These are phyloP conservation scores for Parnassius glacialis DNA, from an alignment of 2,888 invertebrate species.

Conservation along the genomic window DNA sequence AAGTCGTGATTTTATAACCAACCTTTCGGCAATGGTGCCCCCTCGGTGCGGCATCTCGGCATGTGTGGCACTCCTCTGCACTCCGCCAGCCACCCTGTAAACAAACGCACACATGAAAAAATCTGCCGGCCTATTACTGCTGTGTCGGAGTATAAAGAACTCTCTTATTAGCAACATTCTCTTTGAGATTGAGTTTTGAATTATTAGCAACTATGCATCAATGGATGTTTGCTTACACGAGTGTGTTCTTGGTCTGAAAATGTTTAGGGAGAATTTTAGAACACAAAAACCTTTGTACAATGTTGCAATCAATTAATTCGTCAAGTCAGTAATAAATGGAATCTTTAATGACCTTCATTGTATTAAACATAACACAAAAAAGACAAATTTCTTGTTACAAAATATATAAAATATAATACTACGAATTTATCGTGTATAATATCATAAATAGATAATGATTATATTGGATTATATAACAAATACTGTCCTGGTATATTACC, in stretches of 20 bases:
- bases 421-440: too few relatives aligned
- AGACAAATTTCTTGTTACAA: too few relatives aligned
- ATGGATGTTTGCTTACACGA: background rate
- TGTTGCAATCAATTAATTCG: too few relatives aligned
- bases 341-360: too few relatives aligned
- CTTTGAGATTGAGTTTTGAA: constrained; percentile 5
- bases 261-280: too few relatives aligned
- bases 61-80: constrained; percentile 77
- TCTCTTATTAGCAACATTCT: constrained; percentile 1
- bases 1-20: constrained; percentile 25
- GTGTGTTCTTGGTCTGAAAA: background rate
- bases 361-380: too few relatives aligned
- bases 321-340: background rate
- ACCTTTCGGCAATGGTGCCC: constrained; percentile 82
- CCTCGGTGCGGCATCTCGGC: constrained; percentile 77
- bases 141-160: constrained; percentile 1
- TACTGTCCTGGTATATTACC: constrained; percentile 45
- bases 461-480: too few relatives aligned
- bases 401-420: too few relatives aligned
- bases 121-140: background rate
- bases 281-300: too few relatives aligned
- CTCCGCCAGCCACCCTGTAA: constrained; percentile 66
- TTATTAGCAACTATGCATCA: background rate
- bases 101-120: constrained; percentile 35
- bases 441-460: too few relatives aligned